phyloP scores from a whole-genome alignment of 2,888 invertebrate species.

The Sesamia inferens region DNA sequence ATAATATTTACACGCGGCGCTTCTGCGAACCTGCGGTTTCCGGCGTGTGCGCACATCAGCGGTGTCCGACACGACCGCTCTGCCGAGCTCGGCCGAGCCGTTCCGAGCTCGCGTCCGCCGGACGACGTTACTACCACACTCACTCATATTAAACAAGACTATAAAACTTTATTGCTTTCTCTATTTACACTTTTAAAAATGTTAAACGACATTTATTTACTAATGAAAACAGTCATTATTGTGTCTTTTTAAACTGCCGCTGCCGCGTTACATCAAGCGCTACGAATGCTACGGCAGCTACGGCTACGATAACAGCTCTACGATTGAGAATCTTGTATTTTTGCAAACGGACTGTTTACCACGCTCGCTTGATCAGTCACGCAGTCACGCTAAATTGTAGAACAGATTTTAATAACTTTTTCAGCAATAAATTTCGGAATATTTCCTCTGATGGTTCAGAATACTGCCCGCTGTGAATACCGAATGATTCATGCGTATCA shows the following conservation, averaged over 20 bases:
- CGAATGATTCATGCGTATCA: constrained; percentile 50
- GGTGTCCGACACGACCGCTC: constrained; percentile 53
- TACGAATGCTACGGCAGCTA: constrained; percentile 10
- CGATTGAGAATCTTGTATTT: constrained; percentile 31
- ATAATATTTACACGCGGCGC: constrained; percentile 79
- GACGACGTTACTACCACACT: constrained; percentile 59
- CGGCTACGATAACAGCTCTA: neutral
- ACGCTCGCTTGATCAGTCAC: constrained; percentile 37
- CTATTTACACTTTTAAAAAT: constrained; percentile 54
- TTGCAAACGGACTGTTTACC: constrained; percentile 23
- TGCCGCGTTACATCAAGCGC: neutral
- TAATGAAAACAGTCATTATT: constrained; percentile 44
- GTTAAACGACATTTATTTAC: constrained; percentile 38
- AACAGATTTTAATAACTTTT: constrained; percentile 53
- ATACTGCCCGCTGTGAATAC: constrained; percentile 12
- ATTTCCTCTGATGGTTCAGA: constrained; percentile 26
- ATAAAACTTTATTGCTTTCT: constrained; percentile 66
- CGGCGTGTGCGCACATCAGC: constrained; percentile 68
- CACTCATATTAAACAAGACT: constrained; percentile 62
- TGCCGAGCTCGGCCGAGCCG: constrained; percentile 57
- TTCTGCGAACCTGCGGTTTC: constrained; percentile 83
- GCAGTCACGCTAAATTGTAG: constrained; percentile 44
- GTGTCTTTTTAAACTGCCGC: constrained; percentile 15
- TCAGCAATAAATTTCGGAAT: constrained; percentile 40
- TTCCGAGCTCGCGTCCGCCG: constrained; percentile 63